phyloP scores from a whole-genome alignment of 2,113 vertebrate species.

The Phalacrocorax pelagicus region DNA sequence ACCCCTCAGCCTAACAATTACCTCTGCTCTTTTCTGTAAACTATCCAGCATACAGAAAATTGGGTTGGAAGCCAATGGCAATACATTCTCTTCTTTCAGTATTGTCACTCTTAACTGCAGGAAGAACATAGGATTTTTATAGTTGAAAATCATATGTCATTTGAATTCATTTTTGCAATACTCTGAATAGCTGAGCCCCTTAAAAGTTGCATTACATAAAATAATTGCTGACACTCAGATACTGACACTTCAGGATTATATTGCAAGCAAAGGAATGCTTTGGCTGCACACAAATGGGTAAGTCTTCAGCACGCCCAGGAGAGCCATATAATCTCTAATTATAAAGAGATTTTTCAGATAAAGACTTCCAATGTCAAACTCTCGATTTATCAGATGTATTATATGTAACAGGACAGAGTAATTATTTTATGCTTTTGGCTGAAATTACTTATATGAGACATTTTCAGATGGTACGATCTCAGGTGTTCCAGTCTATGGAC shows the following conservation, averaged over 20 bases:
- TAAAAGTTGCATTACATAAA: background rate
- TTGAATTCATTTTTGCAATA: background rate
- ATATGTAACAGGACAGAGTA: background rate
- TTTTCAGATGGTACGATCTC: background rate
- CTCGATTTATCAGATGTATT: background rate
- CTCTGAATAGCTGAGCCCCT: background rate
- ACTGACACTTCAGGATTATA: background rate
- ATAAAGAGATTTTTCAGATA: background rate
- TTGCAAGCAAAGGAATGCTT: background rate
- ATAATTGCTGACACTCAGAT: background rate
- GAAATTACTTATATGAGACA: background rate
- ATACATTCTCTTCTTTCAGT: background rate
- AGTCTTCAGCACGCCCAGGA: background rate
- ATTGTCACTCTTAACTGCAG: background rate
- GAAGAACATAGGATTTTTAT: background rate
- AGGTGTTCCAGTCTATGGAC: background rate
- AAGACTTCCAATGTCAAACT: background rate
- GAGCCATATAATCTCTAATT: background rate
- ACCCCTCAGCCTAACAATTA: background rate
- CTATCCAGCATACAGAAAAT: background rate
- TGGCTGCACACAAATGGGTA: background rate
- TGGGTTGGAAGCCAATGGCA: background rate
- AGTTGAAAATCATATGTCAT: background rate
- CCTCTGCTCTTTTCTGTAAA: background rate
- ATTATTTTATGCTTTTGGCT: background rate